phyloP scores from a whole-genome alignment of 2,113 vertebrate species.

The Acrocephalus kingi region DNA sequence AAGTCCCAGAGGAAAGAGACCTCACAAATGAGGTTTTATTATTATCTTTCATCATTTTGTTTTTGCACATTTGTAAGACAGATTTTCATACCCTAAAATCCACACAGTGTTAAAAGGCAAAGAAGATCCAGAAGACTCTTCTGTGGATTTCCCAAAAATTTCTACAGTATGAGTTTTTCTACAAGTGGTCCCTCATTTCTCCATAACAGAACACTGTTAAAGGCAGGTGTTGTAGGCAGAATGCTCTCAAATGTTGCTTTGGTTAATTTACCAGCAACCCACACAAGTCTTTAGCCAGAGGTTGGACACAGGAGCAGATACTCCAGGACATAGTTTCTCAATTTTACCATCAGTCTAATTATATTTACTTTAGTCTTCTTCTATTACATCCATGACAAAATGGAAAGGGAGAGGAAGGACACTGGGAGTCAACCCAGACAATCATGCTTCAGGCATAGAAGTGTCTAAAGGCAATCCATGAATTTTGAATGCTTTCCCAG shows the following conservation, averaged over 20 bases:
- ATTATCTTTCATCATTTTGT: neutral
- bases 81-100: neutral
- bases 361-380: neutral
- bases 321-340: neutral
- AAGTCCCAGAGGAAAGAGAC: neutral
- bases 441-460: neutral
- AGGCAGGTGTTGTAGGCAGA: neutral
- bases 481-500: neutral
- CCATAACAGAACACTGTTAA: neutral
- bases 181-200: neutral
- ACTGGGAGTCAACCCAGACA: neutral
- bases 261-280: neutral
- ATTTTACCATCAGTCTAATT: neutral
- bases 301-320: neutral
- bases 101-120: neutral
- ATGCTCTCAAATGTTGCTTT: neutral
- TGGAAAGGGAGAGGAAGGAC: neutral
- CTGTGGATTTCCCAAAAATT: neutral
- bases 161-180: neutral
- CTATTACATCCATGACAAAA: neutral
- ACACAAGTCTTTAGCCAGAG: neutral
- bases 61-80: neutral
- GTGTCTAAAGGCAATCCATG: neutral
- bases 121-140: neutral
- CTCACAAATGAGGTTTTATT: neutral